Evolutionary conservation across 1,140 invertebrate species (phyloP), one percentile per base, ranked within the genome.

Genomic region (Aphaenogaster rudis): DNA sequence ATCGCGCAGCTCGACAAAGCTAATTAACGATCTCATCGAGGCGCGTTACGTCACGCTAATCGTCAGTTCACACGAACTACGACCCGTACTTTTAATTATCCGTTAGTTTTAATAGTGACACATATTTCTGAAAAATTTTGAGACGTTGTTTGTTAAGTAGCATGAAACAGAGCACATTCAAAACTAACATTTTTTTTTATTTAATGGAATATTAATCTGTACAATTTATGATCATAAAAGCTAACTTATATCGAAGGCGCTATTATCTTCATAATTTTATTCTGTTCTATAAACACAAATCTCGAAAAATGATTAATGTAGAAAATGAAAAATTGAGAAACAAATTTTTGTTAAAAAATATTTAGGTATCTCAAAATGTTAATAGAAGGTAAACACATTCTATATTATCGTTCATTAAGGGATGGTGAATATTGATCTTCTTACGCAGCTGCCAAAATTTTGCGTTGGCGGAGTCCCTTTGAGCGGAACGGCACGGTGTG

Each of bases 21-120:
- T 89, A 89, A 89, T 90, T 90, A 90, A 90, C 88, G 77, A 89
- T 76, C 64, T 36, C 64, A 50, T 64, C 57, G 64, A n/a, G 48
- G 17, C 33, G 67, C 52, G 39, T 82, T 82, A 72, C 64, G 64
- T 71, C 79, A 3, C 21, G 59, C 74, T 76, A 79, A 88, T 86
- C 74, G 59, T 52, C 36, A 61, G 61, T 42, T 72, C 57, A 36
- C 66, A 15, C 66, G 79, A 69, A 11, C 42, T 72, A 33, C 8
- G 39, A 81, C 66, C 15, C 21, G 39, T 28, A 50, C 39, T 66
- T 79, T 63, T n/a, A 77, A 21, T 17, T 33, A 64, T 78, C n/a
- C 28, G 15, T n/a, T 48, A 21, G 13, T 52, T 48, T 79, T 39
- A n/a, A 13, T 3, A n/a, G 52, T 17, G 45, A 50, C 61, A 15